Evolutionary conservation across 1,140 invertebrate species (phyloP).

Genomic region (Drosophila triauraria): DNA sequence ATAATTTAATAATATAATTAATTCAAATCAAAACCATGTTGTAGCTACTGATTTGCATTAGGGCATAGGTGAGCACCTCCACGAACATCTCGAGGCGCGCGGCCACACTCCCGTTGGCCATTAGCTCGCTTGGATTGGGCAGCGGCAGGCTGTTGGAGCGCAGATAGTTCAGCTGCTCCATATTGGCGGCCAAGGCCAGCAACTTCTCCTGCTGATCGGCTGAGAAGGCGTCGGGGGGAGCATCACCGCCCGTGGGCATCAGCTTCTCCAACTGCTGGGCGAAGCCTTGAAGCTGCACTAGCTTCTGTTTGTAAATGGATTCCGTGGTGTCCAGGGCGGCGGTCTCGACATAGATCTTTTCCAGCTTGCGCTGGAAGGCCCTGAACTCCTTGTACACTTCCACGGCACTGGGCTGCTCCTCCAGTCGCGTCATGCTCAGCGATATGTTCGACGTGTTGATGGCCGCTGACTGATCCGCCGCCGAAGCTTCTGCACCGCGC

Average conservation of each 20-base stretch:
- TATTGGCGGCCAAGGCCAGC: conserved; percentile 46
- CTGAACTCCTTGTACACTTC: conserved; percentile 61
- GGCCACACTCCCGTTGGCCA: conserved; percentile 9
- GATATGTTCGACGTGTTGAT: conserved; percentile 27
- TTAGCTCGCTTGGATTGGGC: conserved; percentile 21
- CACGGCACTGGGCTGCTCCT: conserved; percentile 39
- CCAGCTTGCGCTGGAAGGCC: conserved; percentile 67
- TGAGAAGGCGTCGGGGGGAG: conserved; percentile 51
- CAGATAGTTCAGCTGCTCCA: conserved; percentile 68
- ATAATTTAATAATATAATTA: not conserved
- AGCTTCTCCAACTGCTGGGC: conserved; percentile 70
- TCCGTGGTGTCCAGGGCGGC: conserved; percentile 27
- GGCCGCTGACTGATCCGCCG: conserved; percentile 27
- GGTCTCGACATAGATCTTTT: conserved; percentile 33
- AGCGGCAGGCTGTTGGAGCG: conserved; percentile 50
- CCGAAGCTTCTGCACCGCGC: conserved; percentile 15
- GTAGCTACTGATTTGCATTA: conserved; percentile 58
- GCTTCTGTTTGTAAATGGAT: conserved; percentile 33
- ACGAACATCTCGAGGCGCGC: conserved; percentile 59
- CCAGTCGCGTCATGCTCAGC: conserved; percentile 24
- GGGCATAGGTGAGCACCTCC: conserved; percentile 65
- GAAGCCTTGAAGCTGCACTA: conserved; percentile 62
- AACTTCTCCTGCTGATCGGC: conserved; percentile 44
- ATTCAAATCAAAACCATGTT: conserved; percentile 22
- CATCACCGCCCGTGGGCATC: conserved; percentile 32